These are phyloP conservation scores for Lordiphosa andalusiaca DNA, from an alignment of 2,888 invertebrate species.

Conservation along the genomic window DNA sequence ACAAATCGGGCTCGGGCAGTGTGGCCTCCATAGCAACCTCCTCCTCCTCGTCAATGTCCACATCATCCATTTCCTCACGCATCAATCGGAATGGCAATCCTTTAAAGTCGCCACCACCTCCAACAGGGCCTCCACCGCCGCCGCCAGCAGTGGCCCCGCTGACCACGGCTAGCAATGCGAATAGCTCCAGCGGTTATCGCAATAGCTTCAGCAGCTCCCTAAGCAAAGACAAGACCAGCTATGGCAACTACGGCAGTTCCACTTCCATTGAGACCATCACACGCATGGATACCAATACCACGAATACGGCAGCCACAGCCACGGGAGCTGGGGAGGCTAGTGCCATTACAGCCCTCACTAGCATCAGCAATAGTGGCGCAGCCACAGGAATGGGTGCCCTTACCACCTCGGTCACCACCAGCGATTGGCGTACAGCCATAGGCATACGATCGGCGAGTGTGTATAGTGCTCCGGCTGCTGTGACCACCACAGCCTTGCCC, in stretches of 20 bases:
- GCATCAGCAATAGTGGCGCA: constrained; percentile 33
- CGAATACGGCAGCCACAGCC: constrained; percentile 63
- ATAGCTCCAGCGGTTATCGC: constrained; percentile 61
- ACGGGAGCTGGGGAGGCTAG: constrained; percentile 55
- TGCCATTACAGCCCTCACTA: constrained; percentile 57
- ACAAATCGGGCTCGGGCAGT: constrained; percentile 47
- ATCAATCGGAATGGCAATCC: constrained; percentile 74
- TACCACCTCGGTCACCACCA: constrained; percentile 55
- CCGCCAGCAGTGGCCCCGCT: constrained; percentile 52
- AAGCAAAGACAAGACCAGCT: constrained; percentile 65
- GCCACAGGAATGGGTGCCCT: constrained; percentile 31
- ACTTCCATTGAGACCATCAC: constrained; percentile 77
- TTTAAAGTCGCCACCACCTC: constrained; percentile 75
- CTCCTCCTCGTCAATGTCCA: constrained; percentile 73
- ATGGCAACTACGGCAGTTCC: constrained; percentile 72
- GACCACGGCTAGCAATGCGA: constrained; percentile 45
- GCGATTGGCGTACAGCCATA: constrained; percentile 66
- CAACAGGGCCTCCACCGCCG: constrained; percentile 74
- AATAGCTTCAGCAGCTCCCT: constrained; percentile 67
- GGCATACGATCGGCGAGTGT: constrained; percentile 77
- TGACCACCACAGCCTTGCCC: constrained; percentile 62
- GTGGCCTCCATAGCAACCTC: constrained; percentile 65
- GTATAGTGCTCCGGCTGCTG: constrained; percentile 77
- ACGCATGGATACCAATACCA: constrained; percentile 74
- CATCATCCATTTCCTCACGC: constrained; percentile 76